Evolutionary conservation across 1,140 invertebrate genomes (phyloP), one percentile per base, ranked within the genome.

Genomic region (Lucilia cuprina): DNA sequence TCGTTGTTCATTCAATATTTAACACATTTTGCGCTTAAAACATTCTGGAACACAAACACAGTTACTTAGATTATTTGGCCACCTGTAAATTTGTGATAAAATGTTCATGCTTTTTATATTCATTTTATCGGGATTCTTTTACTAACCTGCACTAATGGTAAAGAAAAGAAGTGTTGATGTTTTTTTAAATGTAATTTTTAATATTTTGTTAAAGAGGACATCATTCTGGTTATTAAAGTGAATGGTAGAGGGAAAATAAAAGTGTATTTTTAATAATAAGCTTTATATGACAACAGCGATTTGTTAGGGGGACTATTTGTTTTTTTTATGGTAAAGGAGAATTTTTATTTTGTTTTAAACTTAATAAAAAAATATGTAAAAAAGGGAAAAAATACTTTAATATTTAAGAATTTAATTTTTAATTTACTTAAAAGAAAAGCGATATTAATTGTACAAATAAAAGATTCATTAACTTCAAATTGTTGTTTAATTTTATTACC

Each of bases 31-130:
- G 5, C 14, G 14, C 55, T n/a, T 60, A 17, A 7, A 17, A 30
- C 3, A 30, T 14, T 0, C 55, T n/a, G 12, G 8, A 60, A 60
- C 50, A 41, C 41, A 41, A 8, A 41, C 41, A 41, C 50, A 17
- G 14, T 5, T 70, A 12, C n/a, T 1, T n/a, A 2, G 19, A 25
- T 70, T 70, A 70, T 70, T 70, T 70, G 65, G n/a, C n/a, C 65
- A 70, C 65, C 65, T 70, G 65, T 70, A 70, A 70, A 21, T 17
- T 21, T 70, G 65, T 70, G 65, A 70, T 70, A 70, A 70, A 21
- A 70, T 19, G 2, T 41, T 55, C 50, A 10, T 55, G 50, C 2
- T 12, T 55, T 55, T 25, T 70, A 60, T 60, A 0, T 60, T 60
- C 55, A 60, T 60, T 70, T 70, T 70, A 70, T 21, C 9, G 25